Conservation (phyloP, 2,797 vertebrate species). For the Sebastes steindachneri region DNA sequence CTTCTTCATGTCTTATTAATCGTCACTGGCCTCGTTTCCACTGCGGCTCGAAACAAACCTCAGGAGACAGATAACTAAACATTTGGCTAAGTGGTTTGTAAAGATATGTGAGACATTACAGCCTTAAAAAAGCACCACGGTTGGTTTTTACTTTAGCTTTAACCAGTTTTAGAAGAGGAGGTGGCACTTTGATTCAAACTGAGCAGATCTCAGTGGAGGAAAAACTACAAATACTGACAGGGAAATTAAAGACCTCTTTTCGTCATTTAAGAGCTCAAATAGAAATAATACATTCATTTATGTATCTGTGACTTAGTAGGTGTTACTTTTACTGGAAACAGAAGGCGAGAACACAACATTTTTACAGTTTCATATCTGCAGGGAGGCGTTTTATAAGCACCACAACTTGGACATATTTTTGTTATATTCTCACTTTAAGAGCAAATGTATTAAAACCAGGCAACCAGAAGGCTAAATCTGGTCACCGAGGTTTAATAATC, state of each 20-base stretch:
- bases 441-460: not conserved
- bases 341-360: not conserved
- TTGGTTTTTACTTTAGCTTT: not conserved
- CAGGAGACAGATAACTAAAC: not conserved
- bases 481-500: not conserved
- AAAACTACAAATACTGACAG: not conserved
- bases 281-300: not conserved
- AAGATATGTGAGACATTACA: not conserved
- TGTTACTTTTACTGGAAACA: not conserved
- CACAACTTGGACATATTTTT: too few species aligned
- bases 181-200: not conserved
- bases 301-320: not conserved
- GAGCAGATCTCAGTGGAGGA: not conserved
- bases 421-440: not conserved
- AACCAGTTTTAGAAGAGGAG: not conserved
- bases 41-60: not conserved
- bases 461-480: not conserved
- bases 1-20: slow-evolving; percentile 13
- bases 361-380: not conserved
- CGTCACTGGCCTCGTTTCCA: not conserved
- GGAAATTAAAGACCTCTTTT: not conserved
- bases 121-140: not conserved
- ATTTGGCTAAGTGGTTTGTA: not conserved
- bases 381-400: not conserved
- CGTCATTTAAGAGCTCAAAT: not conserved